A percentile compares a stretch with the other conserved stretches of the same genome.
Evolutionary conservation across 2,113 vertebrate genomes (phyloP).

Genomic region (Motacilla tschutschensis): DNA sequence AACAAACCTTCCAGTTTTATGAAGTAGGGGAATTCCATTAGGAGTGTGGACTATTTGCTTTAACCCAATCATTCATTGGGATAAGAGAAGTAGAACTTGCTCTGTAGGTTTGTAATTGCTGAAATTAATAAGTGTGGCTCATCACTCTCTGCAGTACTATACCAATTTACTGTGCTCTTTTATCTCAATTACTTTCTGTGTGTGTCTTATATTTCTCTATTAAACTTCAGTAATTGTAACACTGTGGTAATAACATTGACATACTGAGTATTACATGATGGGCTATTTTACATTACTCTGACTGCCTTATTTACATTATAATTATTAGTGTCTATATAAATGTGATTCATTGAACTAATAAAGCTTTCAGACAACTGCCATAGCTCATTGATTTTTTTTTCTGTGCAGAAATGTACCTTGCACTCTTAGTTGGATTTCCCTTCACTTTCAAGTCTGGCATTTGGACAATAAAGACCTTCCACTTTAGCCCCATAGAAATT

Average conservation of each 20-base stretch:
- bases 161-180: constrained; percentile 30
- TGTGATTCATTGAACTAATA: constrained; percentile 54
- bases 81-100: constrained; percentile 17
- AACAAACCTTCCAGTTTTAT: not conserved
- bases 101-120: constrained; percentile 27
- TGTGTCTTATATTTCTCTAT: constrained; percentile 51
- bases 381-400: constrained; percentile 27
- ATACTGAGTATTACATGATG: constrained; percentile 34
- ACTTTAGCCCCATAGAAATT: not conserved
- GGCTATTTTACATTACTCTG: constrained; percentile 44
- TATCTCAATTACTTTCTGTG: constrained; percentile 47
- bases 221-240: constrained; percentile 48
- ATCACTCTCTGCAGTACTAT: not conserved
- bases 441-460: not conserved
- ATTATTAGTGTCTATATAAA: constrained; percentile 47
- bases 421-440: not conserved
- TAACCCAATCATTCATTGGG: not conserved
- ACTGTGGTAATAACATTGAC: constrained; percentile 41
- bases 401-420: not conserved
- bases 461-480: not conserved
- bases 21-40: not conserved
- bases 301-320: constrained; percentile 42
- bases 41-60: not conserved
- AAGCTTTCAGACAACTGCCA: constrained; percentile 31
- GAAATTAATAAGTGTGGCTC: constrained; percentile 15